These are phyloP conservation scores for Drosophila prostipennis DNA, from an alignment of 2,888 invertebrate genomes.

Conservation along the genomic window DNA sequence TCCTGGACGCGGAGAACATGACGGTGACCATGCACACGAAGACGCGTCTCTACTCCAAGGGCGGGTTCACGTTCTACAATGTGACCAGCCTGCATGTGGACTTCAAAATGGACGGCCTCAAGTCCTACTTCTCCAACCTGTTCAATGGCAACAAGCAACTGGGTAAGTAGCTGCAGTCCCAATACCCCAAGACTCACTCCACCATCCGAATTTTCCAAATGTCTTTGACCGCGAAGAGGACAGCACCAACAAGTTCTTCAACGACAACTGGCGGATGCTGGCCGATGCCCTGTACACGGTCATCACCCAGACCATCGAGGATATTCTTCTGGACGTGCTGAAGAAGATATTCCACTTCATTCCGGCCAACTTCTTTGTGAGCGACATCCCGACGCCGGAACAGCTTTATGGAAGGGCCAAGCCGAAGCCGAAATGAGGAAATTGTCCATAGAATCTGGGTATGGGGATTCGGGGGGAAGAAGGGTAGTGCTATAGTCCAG, in stretches of 20 bases:
- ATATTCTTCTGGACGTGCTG: constrained; percentile 88
- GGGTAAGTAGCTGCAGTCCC: constrained; percentile 84
- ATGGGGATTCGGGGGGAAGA: background rate
- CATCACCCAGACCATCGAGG: constrained; percentile 89
- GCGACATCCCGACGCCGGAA: constrained; percentile 85
- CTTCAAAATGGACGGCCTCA: constrained; percentile 88
- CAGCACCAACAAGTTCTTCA: constrained; percentile 90
- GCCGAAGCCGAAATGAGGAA: constrained; percentile 42
- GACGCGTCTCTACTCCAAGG: constrained; percentile 87
- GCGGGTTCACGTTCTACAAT: constrained; percentile 88
- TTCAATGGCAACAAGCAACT: constrained; percentile 90
- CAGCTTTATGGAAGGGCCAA: constrained; percentile 78
- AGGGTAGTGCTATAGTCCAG: constrained; percentile 12
- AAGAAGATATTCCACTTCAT: constrained; percentile 89
- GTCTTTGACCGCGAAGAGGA: constrained; percentile 85
- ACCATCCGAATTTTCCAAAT: too few relatives aligned
- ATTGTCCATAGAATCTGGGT: background rate
- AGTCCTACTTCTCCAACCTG: constrained; percentile 88
- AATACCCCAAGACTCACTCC: too few relatives aligned
- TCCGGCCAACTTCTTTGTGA: constrained; percentile 89
- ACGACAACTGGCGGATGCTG: constrained; percentile 90
- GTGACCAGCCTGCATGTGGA: constrained; percentile 88
- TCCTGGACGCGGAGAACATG: constrained; percentile 90
- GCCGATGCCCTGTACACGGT: constrained; percentile 89
- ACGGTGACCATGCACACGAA: constrained; percentile 88